Evolutionary conservation across 2,888 invertebrate genomes (phyloP), one percentile per base, ranked within the genome.

Genomic region (Nemotelus nigrinus): DNA sequence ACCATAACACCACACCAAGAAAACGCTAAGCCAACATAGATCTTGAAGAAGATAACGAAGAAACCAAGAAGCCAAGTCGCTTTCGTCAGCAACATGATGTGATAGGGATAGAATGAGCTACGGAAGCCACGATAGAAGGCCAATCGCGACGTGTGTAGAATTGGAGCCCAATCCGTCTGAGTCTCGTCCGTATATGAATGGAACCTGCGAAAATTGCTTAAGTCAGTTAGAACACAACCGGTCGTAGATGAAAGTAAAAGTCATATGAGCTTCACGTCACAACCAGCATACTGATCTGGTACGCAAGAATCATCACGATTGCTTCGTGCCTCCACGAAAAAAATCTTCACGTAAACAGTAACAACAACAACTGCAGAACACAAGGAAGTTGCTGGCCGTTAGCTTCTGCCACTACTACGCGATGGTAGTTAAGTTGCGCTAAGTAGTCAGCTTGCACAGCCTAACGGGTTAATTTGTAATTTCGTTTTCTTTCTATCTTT

Each of bases 161-260:
- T 63, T 2, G 63, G 8, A 63, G 39, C 41, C 63, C 41, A 63
- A 63, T 43, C 63, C 8, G 63, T 41, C 63, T 8, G 63, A 39
- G 5, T 25, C 2, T 5, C 8, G 10, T 25, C 25, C 25, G 25
- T 25, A 25, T 8, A 25, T 25, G 57, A 57, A 25, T 25, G 67
- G 48, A 72, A 41, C 57, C 44, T 43, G 72, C 58, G 60, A 72
- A 74, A 60, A 74, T 74, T 60, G 63, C 43, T 63, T 74, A 74
- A 25, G 10, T 41, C 74, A 25, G 25, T 25, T 25, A 25, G 25
- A 25, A 25, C 25, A 39, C 41, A 74, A 74, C 74, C 74, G 74
- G 74, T 74, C 63, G 74, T 48, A 48, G 60, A 74, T 63, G 74
- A 74, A 74, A 74, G 74, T 74, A 74, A 74, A 63, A 74, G 74